phyloP scores from a whole-genome alignment of 64 coral and sea anemone species.

The Pachyseris speciosa region DNA sequence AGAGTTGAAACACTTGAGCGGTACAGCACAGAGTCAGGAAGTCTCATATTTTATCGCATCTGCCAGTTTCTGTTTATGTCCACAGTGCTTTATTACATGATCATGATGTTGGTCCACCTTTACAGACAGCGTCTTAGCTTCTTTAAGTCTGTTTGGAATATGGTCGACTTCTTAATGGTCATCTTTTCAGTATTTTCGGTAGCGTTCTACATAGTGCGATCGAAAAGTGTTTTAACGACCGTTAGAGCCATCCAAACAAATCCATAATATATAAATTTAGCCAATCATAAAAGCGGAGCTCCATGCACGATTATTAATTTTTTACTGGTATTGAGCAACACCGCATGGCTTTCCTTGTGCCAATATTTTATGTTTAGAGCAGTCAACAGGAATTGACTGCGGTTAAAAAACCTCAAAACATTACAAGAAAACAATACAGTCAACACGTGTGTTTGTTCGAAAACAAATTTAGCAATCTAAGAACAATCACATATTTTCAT shows the following conservation, averaged over 20 bases:
- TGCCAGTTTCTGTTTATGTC: slow-evolving; percentile 73
- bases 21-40: slow-evolving; percentile 56
- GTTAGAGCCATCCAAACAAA: slow-evolving; percentile 62
- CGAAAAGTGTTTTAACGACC: slow-evolving; percentile 36
- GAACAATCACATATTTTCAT: no score
- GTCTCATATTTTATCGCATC: slow-evolving; percentile 31
- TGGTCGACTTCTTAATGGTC: slow-evolving; percentile 68
- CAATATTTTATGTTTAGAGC: no score
- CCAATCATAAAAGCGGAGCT: no score
- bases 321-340: no score
- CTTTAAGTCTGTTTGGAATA: slow-evolving; percentile 80
- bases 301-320: no score
- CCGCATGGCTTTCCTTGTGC: no score
- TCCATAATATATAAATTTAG: no score
- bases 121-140: slow-evolving; percentile 32
- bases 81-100: slow-evolving; percentile 43
- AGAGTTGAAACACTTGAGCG: slow-evolving; percentile 63
- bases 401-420: no score
- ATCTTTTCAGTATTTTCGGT: slow-evolving; percentile 34
- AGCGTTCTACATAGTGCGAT: slow-evolving; percentile 64
- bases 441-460: no score
- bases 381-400: no score
- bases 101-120: slow-evolving; percentile 19
- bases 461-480: no score
- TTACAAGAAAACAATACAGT: no score